Conservation (phyloP, 2,888 invertebrate species). For the Amiota communis region DNA sequence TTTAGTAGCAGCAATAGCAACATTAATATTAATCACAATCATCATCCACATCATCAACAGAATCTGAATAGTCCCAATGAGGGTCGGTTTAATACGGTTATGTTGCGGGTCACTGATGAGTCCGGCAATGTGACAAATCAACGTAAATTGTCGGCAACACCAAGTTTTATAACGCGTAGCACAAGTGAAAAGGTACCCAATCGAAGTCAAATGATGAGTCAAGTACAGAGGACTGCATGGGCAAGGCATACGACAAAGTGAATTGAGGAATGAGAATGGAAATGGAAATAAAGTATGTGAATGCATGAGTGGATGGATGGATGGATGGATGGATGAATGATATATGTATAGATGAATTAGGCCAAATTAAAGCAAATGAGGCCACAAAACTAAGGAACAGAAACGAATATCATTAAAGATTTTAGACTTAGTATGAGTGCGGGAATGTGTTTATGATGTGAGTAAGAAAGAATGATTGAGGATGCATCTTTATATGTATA, state of each 20-base stretch:
- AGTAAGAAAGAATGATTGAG: too few species aligned
- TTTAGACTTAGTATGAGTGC: neutral
- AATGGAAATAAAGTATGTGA: neutral
- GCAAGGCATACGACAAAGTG: constrained; percentile 90
- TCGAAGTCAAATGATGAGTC: constrained; percentile 88
- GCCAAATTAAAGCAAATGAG: too few species aligned
- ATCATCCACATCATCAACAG: constrained; percentile 34
- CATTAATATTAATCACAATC: neutral
- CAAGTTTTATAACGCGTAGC: constrained; percentile 81
- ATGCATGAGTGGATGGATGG: neutral
- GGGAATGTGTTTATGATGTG: neutral
- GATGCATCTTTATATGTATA: too few species aligned
- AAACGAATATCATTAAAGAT: too few species aligned
- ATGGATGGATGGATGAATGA: neutral
- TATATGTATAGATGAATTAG: neutral
- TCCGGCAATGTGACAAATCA: constrained; percentile 73
- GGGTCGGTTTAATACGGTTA: constrained; percentile 73
- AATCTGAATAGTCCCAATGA: constrained; percentile 40
- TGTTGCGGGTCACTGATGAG: constrained; percentile 77
- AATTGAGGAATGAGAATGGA: constrained; percentile 12
- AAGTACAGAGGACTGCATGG: constrained; percentile 87
- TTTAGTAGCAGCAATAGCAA: constrained; percentile 47
- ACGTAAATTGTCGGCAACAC: constrained; percentile 75
- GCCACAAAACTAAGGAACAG: too few species aligned
- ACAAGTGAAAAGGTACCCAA: constrained; percentile 91